phyloP scores from a whole-genome alignment of 2,888 invertebrate species.

The Drosophila eohydei region DNA sequence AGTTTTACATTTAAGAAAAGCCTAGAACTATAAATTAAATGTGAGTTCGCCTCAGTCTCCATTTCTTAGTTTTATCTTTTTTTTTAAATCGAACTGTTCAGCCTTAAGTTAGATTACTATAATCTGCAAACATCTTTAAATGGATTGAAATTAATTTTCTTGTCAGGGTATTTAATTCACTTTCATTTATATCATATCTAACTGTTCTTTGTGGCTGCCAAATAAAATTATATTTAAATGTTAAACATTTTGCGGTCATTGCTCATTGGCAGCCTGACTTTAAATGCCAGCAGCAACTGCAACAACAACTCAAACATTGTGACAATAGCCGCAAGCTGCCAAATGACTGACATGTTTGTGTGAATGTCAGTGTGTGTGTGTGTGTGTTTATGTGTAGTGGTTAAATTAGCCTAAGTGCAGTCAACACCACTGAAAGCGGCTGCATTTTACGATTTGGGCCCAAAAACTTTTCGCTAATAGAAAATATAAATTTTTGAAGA shows the following conservation, averaged over 20 bases:
- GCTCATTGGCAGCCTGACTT: constrained; percentile 56
- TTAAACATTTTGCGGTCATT: constrained; percentile 67
- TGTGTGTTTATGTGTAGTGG: constrained; percentile 54
- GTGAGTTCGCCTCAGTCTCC: not conserved
- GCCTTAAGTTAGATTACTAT: not conserved
- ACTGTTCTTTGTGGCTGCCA: constrained; percentile 12
- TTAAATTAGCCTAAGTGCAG: constrained; percentile 76
- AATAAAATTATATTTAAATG: constrained; percentile 55
- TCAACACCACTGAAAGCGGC: constrained; percentile 40
- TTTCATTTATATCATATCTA: not conserved
- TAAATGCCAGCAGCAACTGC: constrained; percentile 28
- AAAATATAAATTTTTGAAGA: constrained; percentile 58
- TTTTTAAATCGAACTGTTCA: not conserved
- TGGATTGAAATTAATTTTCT: not conserved
- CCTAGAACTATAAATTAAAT: too few species aligned
- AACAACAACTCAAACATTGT: constrained; percentile 47
- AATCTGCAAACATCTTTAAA: not conserved
- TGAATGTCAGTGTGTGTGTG: constrained; percentile 6
- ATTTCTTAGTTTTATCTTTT: not conserved
- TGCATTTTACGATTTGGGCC: constrained; percentile 56
- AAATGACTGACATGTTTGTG: constrained; percentile 61
- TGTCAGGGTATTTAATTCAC: constrained; percentile 17
- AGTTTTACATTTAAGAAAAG: not conserved
- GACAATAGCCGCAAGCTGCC: constrained; percentile 56
- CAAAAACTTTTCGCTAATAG: constrained; percentile 58